Evolutionary conservation across 2,888 invertebrate species (phyloP).

Genomic region (Branchinecta sandiegonensis): DNA sequence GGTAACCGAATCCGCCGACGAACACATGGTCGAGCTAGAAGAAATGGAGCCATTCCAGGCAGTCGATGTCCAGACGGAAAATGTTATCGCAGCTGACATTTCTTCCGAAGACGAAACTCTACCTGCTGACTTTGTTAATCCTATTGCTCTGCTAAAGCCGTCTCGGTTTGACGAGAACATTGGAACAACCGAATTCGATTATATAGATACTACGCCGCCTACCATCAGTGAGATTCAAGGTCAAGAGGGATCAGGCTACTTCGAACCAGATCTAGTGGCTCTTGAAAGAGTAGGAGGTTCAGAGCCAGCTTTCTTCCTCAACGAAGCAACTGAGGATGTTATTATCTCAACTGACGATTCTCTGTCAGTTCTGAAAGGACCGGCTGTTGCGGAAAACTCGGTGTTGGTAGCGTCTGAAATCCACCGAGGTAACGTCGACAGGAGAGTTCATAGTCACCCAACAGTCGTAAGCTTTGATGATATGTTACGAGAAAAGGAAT

Average conservation of each 20-base stretch:
- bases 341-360: background rate
- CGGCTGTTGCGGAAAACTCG: no score
- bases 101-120: background rate
- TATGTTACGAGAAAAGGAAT: background rate
- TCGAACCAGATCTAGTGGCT: background rate
- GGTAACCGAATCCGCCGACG: background rate
- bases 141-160: background rate
- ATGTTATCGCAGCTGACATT: background rate
- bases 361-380: no score
- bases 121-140: background rate
- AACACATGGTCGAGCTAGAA: slow-evolving; percentile 3
- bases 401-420: no score
- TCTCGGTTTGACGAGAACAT: background rate
- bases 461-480: background rate
- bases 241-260: background rate
- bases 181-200: background rate
- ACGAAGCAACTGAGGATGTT: background rate
- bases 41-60: background rate
- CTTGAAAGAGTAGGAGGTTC: background rate
- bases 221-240: background rate
- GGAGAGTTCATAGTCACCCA: background rate
- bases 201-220: background rate
- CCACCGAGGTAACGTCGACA: background rate
- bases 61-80: slow-evolving; percentile 10
- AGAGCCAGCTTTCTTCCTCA: background rate